Percentiles rank a stretch among this genome's conserved stretches.
Evolutionary conservation across 2,888 invertebrate genomes (phyloP).

Genomic region (Smittia aterrima): DNA sequence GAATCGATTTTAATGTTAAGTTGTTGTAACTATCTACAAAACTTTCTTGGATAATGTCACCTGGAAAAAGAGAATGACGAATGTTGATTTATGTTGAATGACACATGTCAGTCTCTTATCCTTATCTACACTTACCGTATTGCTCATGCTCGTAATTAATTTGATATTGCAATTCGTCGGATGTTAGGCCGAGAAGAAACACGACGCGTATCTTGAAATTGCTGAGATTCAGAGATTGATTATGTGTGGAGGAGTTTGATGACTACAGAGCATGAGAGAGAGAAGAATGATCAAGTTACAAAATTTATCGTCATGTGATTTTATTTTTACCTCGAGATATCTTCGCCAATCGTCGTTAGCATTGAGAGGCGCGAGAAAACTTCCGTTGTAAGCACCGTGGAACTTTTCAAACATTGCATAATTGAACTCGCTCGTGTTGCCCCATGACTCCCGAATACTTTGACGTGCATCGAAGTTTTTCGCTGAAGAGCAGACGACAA

Average conservation of each 20-base stretch:
- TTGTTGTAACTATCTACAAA: conserved; percentile 85
- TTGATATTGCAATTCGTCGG: conserved; percentile 3
- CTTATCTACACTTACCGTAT: conserved; percentile 24
- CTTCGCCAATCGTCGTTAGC: conserved; percentile 27
- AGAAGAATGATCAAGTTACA: neutral
- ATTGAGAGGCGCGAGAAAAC: conserved; percentile 46
- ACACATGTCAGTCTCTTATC: neutral
- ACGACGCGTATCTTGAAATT: conserved; percentile 15
- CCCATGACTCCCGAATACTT: conserved; percentile 54
- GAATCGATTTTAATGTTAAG: conserved; percentile 78
- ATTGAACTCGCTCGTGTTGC: conserved; percentile 52
- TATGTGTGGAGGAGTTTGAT: neutral
- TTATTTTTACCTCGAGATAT: conserved; percentile 27
- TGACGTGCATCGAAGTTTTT: conserved; percentile 61
- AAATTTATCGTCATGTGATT: too few species aligned
- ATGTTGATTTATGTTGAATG: neutral
- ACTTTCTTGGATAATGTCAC: conserved; percentile 79
- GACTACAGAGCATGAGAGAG: neutral
- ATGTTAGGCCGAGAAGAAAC: conserved; percentile 14
- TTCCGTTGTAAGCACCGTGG: conserved; percentile 48
- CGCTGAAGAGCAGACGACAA: conserved; percentile 74
- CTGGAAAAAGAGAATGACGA: conserved; percentile 48
- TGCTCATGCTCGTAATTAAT: conserved; percentile 30
- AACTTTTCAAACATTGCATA: conserved; percentile 50
- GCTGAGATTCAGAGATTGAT: neutral